Percentiles rank a stretch among this genome's conserved stretches.
Evolutionary conservation across 2,888 invertebrate species (phyloP).

Genomic region (Andrena haemorrhoa): DNA sequence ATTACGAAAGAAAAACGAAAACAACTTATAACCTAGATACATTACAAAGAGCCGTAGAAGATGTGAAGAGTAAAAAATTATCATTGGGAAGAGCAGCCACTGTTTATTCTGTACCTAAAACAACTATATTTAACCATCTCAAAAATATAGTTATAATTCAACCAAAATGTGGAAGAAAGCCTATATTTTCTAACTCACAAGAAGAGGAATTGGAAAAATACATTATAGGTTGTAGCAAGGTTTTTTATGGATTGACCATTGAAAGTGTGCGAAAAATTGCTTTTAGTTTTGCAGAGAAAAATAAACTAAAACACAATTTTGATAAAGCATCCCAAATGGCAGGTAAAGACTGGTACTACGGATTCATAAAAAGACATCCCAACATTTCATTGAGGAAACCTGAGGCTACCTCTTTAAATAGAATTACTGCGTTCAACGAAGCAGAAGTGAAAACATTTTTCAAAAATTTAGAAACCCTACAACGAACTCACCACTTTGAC

Average conservation of each 20-base stretch:
- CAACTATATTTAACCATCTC: not conserved
- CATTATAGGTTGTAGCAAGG: not conserved
- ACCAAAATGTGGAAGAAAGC: not conserved
- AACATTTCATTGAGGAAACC: not conserved
- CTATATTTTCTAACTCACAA: not conserved
- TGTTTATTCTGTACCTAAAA: not conserved
- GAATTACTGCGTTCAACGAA: not conserved
- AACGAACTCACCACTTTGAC: not conserved
- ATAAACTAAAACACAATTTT: not conserved
- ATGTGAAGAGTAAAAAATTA: not conserved
- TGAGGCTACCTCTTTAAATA: not conserved
- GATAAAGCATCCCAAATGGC: not conserved
- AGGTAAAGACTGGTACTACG: conserved; percentile 5
- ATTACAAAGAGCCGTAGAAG: not conserved
- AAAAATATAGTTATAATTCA: not conserved
- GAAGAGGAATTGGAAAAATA: not conserved
- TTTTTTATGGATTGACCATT: not conserved
- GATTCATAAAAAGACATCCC: conserved; percentile 6
- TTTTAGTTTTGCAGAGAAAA: not conserved
- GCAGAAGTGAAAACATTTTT: not conserved
- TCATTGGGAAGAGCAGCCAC: not conserved
- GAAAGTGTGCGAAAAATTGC: not conserved
- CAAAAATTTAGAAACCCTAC: not conserved
- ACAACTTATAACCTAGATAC: not conserved
- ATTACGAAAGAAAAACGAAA: not conserved